Percentiles rank a stretch among this genome's conserved stretches.
Conservation (phyloP, 1,140 invertebrate genomes). For the Aporrectodea caliginosa region DNA sequence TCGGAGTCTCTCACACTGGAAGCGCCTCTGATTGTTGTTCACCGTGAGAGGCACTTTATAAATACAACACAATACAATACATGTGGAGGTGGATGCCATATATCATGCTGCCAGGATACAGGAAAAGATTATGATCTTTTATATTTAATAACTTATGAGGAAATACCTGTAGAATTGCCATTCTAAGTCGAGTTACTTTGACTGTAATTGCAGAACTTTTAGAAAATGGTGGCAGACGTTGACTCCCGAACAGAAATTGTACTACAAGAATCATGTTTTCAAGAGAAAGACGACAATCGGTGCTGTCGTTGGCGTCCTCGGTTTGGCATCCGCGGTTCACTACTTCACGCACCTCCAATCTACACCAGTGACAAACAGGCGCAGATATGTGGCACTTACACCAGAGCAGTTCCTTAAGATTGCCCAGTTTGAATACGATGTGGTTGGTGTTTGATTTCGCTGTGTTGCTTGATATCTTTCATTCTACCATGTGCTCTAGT, state of each 20-base stretch:
- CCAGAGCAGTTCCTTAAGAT: slow-evolving; percentile 56
- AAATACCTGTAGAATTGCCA: not conserved
- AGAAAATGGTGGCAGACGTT: slow-evolving; percentile 59
- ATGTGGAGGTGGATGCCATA: too few relatives aligned
- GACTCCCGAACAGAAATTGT: slow-evolving; percentile 44
- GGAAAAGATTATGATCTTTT: too few relatives aligned
- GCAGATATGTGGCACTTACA: slow-evolving; percentile 60
- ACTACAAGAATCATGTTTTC: slow-evolving; percentile 41
- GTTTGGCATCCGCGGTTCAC: slow-evolving; percentile 42
- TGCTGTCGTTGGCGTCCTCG: slow-evolving; percentile 27
- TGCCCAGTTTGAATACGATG: slow-evolving; percentile 50
- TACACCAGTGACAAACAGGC: slow-evolving; percentile 59
- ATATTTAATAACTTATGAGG: not conserved
- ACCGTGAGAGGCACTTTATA: too few relatives aligned
- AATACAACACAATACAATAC: too few relatives aligned
- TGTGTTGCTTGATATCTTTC: too few relatives aligned
- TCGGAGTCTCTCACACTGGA: too few relatives aligned
- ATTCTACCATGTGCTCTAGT: too few relatives aligned
- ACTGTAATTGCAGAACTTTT: slow-evolving; percentile 43
- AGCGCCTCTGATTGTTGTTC: not conserved
- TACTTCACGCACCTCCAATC: slow-evolving; percentile 59
- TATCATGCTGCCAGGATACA: too few relatives aligned
- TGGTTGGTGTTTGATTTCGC: slow-evolving; percentile 39
- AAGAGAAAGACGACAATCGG: slow-evolving; percentile 45
- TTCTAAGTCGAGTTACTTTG: not conserved